These are phyloP conservation scores for Himalopsyche anomala DNA, from an alignment of 2,888 invertebrate genomes.

Conservation along the genomic window DNA sequence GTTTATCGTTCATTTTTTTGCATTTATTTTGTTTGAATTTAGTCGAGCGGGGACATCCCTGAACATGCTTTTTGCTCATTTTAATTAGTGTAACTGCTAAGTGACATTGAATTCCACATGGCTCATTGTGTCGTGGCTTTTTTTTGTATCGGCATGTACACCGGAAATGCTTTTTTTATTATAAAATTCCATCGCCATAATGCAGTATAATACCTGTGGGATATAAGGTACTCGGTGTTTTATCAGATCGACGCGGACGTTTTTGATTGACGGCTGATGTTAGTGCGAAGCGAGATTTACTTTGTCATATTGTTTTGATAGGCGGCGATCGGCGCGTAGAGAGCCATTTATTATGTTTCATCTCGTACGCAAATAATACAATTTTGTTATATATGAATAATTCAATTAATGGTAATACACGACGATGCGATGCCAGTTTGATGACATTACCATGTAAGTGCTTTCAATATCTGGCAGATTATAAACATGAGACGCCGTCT, in stretches of 20 bases:
- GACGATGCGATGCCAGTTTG: conserved; percentile 47
- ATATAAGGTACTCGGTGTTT: neutral
- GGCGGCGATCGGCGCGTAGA: neutral
- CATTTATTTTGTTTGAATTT: neutral
- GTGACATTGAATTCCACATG: conserved; percentile 20
- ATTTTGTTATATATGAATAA: conserved; percentile 45
- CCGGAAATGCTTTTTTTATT: conserved; percentile 32
- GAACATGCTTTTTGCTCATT: neutral
- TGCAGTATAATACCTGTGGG: neutral
- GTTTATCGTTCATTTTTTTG: neutral
- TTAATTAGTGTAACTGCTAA: neutral
- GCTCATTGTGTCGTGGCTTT: neutral
- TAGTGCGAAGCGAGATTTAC: neutral
- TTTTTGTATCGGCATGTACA: neutral
- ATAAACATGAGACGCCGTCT: conserved; percentile 51
- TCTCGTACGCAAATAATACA: conserved; percentile 9
- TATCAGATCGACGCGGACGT: neutral
- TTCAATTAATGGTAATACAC: conserved; percentile 51
- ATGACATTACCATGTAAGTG: conserved; percentile 52
- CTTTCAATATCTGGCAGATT: conserved; percentile 50
- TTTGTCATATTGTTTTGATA: neutral
- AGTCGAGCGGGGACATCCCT: neutral
- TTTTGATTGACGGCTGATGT: neutral
- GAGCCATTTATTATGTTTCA: neutral
- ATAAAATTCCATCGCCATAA: neutral